phyloP scores from a whole-genome alignment of 2,888 invertebrate genomes.

The Entomobrya multifasciata region DNA sequence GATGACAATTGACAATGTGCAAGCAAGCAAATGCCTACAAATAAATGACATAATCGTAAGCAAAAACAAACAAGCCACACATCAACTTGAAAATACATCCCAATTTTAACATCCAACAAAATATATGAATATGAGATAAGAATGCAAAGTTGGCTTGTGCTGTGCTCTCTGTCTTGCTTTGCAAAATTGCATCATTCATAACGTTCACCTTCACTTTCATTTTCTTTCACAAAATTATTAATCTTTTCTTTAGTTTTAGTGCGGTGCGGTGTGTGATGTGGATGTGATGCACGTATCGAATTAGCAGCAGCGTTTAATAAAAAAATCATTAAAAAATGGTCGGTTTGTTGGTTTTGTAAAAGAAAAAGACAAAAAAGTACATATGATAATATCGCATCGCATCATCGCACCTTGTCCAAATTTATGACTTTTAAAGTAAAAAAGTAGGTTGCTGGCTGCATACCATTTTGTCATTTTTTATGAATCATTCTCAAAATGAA shows the following conservation, averaged over 20 bases:
- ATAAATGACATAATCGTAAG: slow-evolving; percentile 6
- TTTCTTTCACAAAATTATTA: slow-evolving; percentile 12
- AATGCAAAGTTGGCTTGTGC: too few relatives aligned
- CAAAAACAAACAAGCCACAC: not conserved
- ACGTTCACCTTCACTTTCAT: slow-evolving; percentile 51
- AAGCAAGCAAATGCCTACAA: too few relatives aligned
- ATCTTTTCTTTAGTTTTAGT: slow-evolving; percentile 17
- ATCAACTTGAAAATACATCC: not conserved
- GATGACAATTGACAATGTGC: slow-evolving; percentile 8
- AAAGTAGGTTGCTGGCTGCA: slow-evolving; percentile 41
- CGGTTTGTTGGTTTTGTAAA: not conserved
- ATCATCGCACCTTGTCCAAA: not conserved
- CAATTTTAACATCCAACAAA: not conserved
- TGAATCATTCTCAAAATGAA: slow-evolving; percentile 20
- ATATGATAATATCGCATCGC: not conserved
- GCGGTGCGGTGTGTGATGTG: not conserved
- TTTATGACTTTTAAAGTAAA: slow-evolving; percentile 19
- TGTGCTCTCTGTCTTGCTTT: too few relatives aligned
- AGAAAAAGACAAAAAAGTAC: not conserved
- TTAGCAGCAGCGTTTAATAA: not conserved
- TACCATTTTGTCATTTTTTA: not conserved
- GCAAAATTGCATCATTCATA: not conserved
- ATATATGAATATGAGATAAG: too few relatives aligned
- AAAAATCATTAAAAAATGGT: not conserved
- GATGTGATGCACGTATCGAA: not conserved